These are phyloP conservation scores for Caenorhabditis tropicalis DNA, from an alignment of 1,140 invertebrate species.

Conservation along the genomic window DNA sequence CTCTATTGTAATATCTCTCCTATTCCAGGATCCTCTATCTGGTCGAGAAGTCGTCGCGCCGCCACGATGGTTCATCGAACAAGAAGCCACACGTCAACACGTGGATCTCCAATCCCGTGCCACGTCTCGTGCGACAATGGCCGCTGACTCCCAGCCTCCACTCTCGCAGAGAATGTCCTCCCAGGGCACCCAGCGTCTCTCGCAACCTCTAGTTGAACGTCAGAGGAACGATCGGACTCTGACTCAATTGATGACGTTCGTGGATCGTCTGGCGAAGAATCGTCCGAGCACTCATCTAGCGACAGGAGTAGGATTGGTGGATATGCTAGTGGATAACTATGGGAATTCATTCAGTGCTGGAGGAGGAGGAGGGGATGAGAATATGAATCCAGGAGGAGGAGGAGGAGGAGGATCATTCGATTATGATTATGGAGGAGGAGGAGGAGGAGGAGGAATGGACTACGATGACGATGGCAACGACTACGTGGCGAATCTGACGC, in stretches of 20 bases:
- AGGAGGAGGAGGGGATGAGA: not conserved
- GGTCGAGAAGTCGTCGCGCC: slow-evolving; percentile 19
- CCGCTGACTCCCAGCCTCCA: not conserved
- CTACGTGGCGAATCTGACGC: slow-evolving; percentile 4
- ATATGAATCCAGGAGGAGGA: too few relatives aligned
- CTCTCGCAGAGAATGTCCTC: not conserved
- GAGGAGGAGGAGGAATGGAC: not conserved
- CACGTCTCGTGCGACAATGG: not conserved
- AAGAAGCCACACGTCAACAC: not conserved
- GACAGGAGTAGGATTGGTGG: not conserved
- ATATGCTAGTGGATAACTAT: slow-evolving; percentile 2
- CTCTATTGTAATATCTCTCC: too few relatives aligned
- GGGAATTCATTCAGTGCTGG: not conserved
- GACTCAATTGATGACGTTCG: not conserved
- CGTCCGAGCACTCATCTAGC: not conserved
- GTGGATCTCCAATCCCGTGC: not conserved
- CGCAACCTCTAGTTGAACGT: not conserved
- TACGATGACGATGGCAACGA: not conserved
- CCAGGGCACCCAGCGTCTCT: not conserved
- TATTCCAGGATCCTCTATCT: not conserved
- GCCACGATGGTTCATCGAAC: slow-evolving; percentile 4
- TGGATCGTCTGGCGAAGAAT: not conserved
- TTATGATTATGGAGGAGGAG: not conserved
- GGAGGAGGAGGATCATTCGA: not conserved
- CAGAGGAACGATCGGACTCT: not conserved